These are phyloP conservation scores for Drosophila infuscata DNA, from an alignment of 2,888 invertebrate species.

Conservation along the genomic window DNA sequence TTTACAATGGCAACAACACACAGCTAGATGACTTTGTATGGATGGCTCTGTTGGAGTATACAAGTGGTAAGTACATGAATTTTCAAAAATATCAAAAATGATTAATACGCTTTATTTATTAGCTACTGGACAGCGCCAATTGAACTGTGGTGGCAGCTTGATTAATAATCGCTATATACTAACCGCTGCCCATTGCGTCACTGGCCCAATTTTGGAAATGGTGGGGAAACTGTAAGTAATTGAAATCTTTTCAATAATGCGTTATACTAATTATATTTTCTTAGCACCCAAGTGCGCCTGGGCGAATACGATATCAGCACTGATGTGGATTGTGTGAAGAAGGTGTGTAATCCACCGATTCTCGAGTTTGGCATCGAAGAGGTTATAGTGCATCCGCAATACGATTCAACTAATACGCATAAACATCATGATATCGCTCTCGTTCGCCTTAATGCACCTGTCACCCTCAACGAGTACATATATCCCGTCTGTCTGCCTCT, in stretches of 20 bases:
- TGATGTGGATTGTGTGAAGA: constrained; percentile 84
- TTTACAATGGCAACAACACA: constrained; percentile 88
- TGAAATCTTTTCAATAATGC: neutral
- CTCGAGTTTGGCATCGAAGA: constrained; percentile 88
- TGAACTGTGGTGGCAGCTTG: constrained; percentile 90
- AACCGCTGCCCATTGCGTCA: constrained; percentile 89
- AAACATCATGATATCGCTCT: constrained; percentile 91
- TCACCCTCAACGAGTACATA: constrained; percentile 86
- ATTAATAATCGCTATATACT: constrained; percentile 88
- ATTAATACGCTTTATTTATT: neutral
- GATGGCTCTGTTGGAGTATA: constrained; percentile 89
- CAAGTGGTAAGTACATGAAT: constrained; percentile 86
- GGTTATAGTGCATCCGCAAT: constrained; percentile 88
- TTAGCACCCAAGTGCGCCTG: constrained; percentile 73
- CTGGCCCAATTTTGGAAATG: constrained; percentile 85
- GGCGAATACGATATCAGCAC: constrained; percentile 83
- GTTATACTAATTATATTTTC: neutral
- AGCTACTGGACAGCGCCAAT: constrained; percentile 65
- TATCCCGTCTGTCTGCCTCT: constrained; percentile 88
- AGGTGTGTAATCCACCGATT: constrained; percentile 87
- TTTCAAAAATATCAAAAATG: neutral
- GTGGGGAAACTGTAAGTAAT: constrained; percentile 86
- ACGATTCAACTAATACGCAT: constrained; percentile 86
- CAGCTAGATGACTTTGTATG: constrained; percentile 89
- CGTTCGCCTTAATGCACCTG: constrained; percentile 87